A percentile compares a stretch with the other conserved stretches of the same genome.
These are phyloP conservation scores for Xanthia icteritia DNA, from an alignment of 2,888 invertebrate genomes.

Conservation along the genomic window DNA sequence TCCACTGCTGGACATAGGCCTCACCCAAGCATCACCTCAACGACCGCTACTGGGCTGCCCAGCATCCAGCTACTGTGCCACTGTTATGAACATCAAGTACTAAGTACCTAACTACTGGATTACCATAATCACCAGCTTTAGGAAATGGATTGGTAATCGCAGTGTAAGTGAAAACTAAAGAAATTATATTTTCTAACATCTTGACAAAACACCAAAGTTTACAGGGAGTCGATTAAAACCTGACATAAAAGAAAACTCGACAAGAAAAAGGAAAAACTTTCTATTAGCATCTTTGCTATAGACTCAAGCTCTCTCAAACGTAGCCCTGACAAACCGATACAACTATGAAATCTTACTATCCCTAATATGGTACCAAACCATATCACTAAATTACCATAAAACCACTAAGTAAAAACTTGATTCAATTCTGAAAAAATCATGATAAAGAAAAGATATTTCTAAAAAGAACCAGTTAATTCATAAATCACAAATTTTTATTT, in stretches of 20 bases:
- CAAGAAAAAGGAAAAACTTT: slow-evolving; percentile 24
- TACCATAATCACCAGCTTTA: neutral
- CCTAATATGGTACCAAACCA: neutral
- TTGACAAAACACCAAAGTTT: neutral
- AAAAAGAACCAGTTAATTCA: neutral
- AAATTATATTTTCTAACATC: neutral
- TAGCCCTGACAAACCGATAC: neutral
- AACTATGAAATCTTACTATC: neutral
- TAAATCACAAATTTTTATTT: neutral
- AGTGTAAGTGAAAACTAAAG: neutral
- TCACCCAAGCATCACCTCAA: neutral
- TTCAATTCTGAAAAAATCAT: neutral
- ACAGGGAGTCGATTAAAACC: no score
- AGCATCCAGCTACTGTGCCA: neutral
- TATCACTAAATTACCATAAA: neutral
- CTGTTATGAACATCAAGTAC: neutral
- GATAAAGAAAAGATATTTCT: neutral
- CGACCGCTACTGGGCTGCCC: neutral
- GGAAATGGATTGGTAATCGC: neutral
- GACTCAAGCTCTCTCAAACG: neutral
- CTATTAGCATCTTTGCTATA: slow-evolving; percentile 1
- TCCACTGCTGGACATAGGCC: neutral
- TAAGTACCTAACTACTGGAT: neutral
- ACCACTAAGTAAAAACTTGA: neutral
- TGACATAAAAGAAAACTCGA: neutral